phyloP scores from a whole-genome alignment of 2,888 invertebrate species.

The Sepiola atlantica region DNA sequence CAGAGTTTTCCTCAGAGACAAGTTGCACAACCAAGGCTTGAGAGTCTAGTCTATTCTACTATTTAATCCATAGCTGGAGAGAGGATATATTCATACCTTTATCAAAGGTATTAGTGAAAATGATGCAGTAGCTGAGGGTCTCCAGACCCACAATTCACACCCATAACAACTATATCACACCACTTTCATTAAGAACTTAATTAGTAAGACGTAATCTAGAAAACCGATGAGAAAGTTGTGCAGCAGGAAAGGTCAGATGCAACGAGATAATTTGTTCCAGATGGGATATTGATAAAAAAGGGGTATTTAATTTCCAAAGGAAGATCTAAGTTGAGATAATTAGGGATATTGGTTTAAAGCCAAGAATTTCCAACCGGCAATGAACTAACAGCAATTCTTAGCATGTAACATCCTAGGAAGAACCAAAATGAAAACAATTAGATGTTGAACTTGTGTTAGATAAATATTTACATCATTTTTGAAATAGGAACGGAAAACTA shows the following conservation, averaged over 20 bases:
- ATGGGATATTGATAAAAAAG: not conserved
- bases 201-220: not conserved
- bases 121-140: too few species aligned
- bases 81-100: too few species aligned
- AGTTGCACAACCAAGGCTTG: too few species aligned
- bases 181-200: not conserved
- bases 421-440: not conserved
- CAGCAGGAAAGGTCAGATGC: not conserved
- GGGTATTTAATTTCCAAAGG: not conserved
- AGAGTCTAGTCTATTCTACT: too few species aligned
- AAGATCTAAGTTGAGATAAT: not conserved
- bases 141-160: too few species aligned
- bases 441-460: not conserved
- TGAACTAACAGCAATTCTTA: not conserved
- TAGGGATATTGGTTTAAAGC: not conserved
- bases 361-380: not conserved
- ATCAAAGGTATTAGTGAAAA: too few species aligned
- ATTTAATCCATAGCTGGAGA: too few species aligned
- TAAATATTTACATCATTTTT: not conserved
- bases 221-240: not conserved
- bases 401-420: not conserved
- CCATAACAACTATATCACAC: too few species aligned
- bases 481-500: not conserved
- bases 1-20: too few species aligned
- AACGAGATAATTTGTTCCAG: not conserved